phyloP scores from a whole-genome alignment of 2,113 vertebrate genomes.

The Chloropsis hardwickii region DNA sequence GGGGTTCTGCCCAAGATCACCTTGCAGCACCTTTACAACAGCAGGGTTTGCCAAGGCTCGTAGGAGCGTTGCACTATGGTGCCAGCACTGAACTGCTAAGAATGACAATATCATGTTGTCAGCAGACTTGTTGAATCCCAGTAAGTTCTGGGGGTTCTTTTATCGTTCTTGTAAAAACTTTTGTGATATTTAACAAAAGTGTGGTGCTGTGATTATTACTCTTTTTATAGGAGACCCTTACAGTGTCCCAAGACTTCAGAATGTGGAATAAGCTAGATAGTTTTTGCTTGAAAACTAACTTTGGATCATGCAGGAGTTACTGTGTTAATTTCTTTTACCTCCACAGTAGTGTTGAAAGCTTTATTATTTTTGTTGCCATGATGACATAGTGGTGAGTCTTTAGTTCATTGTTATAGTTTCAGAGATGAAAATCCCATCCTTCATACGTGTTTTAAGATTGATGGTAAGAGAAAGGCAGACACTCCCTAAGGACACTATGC shows the following conservation, averaged over 20 bases:
- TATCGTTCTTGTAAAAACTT: neutral
- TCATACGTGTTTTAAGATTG: neutral
- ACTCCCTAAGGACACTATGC: neutral
- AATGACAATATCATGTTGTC: neutral
- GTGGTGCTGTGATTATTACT: neutral
- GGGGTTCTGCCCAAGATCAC: neutral
- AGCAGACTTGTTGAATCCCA: neutral
- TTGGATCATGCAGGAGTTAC: neutral
- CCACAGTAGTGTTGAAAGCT: neutral
- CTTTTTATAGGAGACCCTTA: neutral
- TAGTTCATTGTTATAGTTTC: neutral
- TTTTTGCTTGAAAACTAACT: neutral
- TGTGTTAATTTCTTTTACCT: neutral
- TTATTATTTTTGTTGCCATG: neutral
- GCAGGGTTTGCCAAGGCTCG: neutral
- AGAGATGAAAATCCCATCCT: neutral
- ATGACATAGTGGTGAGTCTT: neutral
- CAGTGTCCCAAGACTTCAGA: neutral
- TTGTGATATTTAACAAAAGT: neutral
- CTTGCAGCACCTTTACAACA: neutral
- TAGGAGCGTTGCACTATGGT: neutral
- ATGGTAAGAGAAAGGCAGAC: neutral
- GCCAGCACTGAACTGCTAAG: neutral
- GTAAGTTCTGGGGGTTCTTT: fast-evolving
- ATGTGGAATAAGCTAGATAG: neutral